phyloP scores from a whole-genome alignment of 1,140 invertebrate species.

The Phenacoccus solenopsis region DNA sequence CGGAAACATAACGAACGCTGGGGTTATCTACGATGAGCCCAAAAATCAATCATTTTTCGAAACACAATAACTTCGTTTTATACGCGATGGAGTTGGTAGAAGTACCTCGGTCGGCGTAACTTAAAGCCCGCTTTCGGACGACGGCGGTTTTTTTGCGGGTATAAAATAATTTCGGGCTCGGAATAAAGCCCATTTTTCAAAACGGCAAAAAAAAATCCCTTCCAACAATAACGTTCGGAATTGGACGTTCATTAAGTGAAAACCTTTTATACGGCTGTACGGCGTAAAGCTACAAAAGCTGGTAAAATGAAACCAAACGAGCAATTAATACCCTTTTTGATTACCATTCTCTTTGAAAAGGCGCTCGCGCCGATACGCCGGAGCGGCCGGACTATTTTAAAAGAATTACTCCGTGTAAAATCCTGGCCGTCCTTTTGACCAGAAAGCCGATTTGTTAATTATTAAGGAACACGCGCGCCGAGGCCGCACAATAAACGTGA shows the following conservation, averaged over 20 bases:
- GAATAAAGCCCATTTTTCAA: slow-evolving; percentile 7
- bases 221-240: slow-evolving; percentile 9
- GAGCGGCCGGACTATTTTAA: neutral
- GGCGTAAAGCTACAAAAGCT: slow-evolving; percentile 10
- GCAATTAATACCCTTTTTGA: slow-evolving; percentile 13
- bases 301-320: slow-evolving; percentile 17
- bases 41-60: slow-evolving; percentile 15
- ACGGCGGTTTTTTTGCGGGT: neutral
- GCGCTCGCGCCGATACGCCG: neutral
- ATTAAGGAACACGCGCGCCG: slow-evolving; percentile 1
- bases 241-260: slow-evolving; percentile 16
- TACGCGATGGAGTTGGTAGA: neutral
- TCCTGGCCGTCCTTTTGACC: neutral
- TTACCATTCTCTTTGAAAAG: slow-evolving; percentile 1
- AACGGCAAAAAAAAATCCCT: slow-evolving; percentile 11
- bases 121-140: neutral
- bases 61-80: slow-evolving; percentile 11
- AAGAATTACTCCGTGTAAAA: slow-evolving; percentile 6
- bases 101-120: neutral
- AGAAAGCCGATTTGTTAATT: slow-evolving; percentile 9
- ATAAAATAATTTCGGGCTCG: neutral
- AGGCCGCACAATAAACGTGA: neutral
- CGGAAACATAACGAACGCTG: too few species aligned
- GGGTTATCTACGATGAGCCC: neutral
- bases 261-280: slow-evolving; percentile 6